Evolutionary conservation across 2,113 vertebrate species (phyloP), one percentile per base, ranked within the genome.

Genomic region (Calyptommatus sinebrachiatus): DNA sequence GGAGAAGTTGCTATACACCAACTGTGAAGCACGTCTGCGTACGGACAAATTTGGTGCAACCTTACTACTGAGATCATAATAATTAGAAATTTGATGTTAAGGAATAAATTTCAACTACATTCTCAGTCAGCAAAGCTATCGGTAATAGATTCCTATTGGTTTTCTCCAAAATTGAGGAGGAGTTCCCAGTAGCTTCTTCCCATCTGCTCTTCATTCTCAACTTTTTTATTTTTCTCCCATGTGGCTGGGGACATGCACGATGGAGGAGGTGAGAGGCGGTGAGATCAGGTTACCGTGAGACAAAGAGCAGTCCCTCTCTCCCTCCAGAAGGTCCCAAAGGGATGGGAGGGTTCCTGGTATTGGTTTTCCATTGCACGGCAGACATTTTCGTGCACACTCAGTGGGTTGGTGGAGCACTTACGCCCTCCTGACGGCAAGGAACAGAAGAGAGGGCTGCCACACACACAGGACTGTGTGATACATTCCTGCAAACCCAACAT

Each of bases 401-500:
- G 95, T 86, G 87, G 94, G 94, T 92, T 69, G 92, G 95, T 95
- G 94, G 95, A 90, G 94, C 93, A 95, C 95, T 96, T 96, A 96
- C 93, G 73, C 96, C 96, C 97, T 97, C 96, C 91, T 89, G 89
- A 95, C 96, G 90, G 94, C 94, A 90, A 96, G 92, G 93, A 93
- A 92, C 94, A 95, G 93, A 95, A 93, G 92, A 96, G 95, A 96
- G 94, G 95, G 94, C 93, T 94, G 94, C 95, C 96, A 96, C 95
- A 93, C 93, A 91, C 93, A 92, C 94, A 94, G 91, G 93, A 94
- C 95, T 80, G 90, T 88, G 90, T 92, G 92, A 89, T 93, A 91
- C 93, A 93, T 93, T 95, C 94, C 96, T 93, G 94, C 95, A 94
- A 94, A 96, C 96, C 96, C 96, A 96, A 93, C 96, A 94, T 96